Evolutionary conservation across 2,888 invertebrate species (phyloP), one percentile per base, ranked within the genome.

Genomic region (Caenorhabditis zanzibari): DNA sequence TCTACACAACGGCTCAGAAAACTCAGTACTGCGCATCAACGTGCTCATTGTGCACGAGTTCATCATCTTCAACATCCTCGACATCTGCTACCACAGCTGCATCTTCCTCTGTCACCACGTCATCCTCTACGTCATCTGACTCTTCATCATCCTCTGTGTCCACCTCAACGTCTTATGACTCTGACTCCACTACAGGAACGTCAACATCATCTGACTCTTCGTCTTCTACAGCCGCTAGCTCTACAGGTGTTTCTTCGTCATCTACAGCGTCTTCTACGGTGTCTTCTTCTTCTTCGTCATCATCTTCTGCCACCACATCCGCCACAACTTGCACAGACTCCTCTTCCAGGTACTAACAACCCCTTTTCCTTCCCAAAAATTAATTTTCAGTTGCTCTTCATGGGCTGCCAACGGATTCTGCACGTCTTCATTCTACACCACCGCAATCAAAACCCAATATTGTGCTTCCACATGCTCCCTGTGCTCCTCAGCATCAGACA

Each of bases 381-480:
- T 32, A 32, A 32, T 32, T 38, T 59, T 41, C 47, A 77, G 68
- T 2, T 79, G 71, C 47, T 2, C 71, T 19, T 49, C 79, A 6
- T 77, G 69, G 63, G 68, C 61, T 28, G 71, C 77, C 12, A 71
- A 71, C 22, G 77, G 71, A 1, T 79, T 79, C 56, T 71, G 77
- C 63, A 56, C 71, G 0, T 69, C 59, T 24, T 24, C 71, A 6
- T 79, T 79, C 47, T 71, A 71, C 63, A 79, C 77, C 14, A 47
- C 32, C 0, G 77, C 77, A 4, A 28, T 54, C 41, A 63, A 71
- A 56, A 64, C 77, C 14, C 54, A 71, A 41, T 79, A 79, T 19
- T 79, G 77, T 32, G 77, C 77, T 0, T 32, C 58, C 0, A 69
- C 77, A n/a, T 77, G 77, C 28, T 56, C 44, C 0, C 35, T 71